phyloP scores from a whole-genome alignment of 2,113 vertebrate species.

The Phylloscopus trochilus region DNA sequence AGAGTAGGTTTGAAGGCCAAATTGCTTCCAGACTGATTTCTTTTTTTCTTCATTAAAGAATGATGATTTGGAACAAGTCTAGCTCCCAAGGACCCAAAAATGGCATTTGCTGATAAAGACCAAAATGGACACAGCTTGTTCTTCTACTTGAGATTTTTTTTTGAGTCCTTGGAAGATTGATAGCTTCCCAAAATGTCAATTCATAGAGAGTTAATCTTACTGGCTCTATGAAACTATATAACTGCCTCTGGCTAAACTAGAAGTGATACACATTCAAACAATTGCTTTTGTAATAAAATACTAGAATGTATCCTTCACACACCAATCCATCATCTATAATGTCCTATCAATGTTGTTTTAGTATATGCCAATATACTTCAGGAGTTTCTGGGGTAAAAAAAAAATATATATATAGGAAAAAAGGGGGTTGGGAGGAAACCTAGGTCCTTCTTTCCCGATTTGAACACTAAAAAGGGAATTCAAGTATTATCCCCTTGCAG shows the following conservation, averaged over 20 bases:
- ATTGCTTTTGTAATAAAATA: conserved; percentile 25
- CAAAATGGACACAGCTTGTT: not conserved
- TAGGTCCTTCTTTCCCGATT: not conserved
- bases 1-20: not conserved
- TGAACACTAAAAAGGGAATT: not conserved
- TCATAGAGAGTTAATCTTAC: not conserved
- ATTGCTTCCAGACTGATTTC: not conserved
- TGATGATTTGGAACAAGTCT: not conserved
- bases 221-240: not conserved
- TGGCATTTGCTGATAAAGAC: not conserved
- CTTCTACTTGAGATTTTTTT: not conserved
- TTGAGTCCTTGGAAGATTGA: not conserved
- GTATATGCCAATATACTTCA: not conserved
- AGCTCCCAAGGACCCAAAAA: not conserved
- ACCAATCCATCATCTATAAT: not conserved
- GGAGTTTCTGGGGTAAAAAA: not conserved
- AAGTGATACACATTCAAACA: conserved; percentile 25
- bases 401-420: not conserved
- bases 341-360: not conserved
- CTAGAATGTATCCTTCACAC: not conserved
- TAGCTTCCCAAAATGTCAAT: not conserved
- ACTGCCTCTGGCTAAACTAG: not conserved
- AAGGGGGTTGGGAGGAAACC: accelerated
- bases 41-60: not conserved
- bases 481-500: not conserved